Evolutionary conservation across 2,888 invertebrate genomes (phyloP), one percentile per base, ranked within the genome.

Genomic region (Drosophila monieri): DNA sequence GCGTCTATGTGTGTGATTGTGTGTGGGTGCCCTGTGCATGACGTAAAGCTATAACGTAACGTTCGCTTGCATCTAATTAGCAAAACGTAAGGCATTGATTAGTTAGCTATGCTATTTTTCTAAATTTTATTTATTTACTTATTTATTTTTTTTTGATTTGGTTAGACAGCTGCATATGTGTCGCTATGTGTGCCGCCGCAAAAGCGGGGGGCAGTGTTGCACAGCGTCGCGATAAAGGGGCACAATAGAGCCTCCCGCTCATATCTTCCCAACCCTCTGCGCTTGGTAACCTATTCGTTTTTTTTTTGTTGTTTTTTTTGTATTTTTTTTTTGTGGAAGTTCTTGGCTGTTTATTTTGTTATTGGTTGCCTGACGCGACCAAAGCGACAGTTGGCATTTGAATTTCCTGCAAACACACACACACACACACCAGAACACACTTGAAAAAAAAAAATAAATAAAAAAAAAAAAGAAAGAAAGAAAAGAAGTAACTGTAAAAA

Each of bases 171-270:
- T 74, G 52, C 47, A 49, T 39, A 59, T 54, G 37, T 83, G 77
- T 85, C 86, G 86, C 88, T 80, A 80, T 80, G 83, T 78, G 85
- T 18, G 49, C 35, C 53, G 64, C 85, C 68, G 78, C 84, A 78
- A 65, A 76, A 53, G 56, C 57, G 44, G 65, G n/a, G 44, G 35
- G 15, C 64, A 80, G 80, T 80, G 80, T 86, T 80, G 80, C 84
- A 80, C 71, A 80, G 80, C 51, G 84, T 43, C 65, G 64, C 66
- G 55, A 76, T 78, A 83, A 65, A 64, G 69, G 68, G 83, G 77
- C 76, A 78, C 52, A 76, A 55, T 27, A 39, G 35, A 35, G n/a
- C 18, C 41, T 18, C 43, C 21, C 21, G 18, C 43, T 43, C 21
- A 43, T 18, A 8, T 8, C 39, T 41, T 9, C 18, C 15, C 39